phyloP scores from a whole-genome alignment of 1,140 invertebrate species.

The Lepidostoma basale region DNA sequence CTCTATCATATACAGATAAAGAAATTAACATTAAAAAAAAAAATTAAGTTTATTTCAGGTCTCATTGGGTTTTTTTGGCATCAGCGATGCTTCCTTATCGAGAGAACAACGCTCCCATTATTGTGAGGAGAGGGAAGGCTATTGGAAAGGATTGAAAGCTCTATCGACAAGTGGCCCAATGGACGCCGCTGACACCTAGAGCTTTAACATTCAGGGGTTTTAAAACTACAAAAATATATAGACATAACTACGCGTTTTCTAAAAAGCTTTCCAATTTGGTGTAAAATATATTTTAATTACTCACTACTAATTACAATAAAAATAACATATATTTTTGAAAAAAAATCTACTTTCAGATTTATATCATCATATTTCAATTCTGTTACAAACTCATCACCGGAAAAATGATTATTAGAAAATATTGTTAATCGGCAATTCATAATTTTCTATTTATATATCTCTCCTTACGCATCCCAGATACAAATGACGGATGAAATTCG shows the following conservation, averaged over 20 bases:
- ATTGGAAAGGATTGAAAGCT: constrained; percentile 11
- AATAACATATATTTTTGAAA: neutral
- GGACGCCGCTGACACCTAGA: neutral
- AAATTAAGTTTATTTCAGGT: too few relatives aligned
- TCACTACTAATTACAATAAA: neutral
- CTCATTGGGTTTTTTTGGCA: too few relatives aligned
- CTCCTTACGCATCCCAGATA: too few relatives aligned
- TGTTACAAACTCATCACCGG: too few relatives aligned
- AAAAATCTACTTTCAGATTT: neutral
- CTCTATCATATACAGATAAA: too few relatives aligned
- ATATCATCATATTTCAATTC: too few relatives aligned
- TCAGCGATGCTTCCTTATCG: constrained; percentile 12
- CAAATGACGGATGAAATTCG: too few relatives aligned
- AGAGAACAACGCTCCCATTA: constrained; percentile 23
- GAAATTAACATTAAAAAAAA: too few relatives aligned
- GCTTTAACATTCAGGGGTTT: neutral
- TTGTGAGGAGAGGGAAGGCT: neutral
- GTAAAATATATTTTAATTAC: neutral
- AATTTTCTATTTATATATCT: too few relatives aligned
- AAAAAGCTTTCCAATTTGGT: neutral
- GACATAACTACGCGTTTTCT: neutral
- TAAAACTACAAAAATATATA: neutral
- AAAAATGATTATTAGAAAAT: too few relatives aligned
- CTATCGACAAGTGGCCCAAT: constrained; percentile 17
- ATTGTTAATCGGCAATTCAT: too few relatives aligned